Percentiles rank a stretch among this genome's conserved stretches.
phyloP scores from a whole-genome alignment of 2,113 vertebrate genomes.

The Panthera uncia region DNA sequence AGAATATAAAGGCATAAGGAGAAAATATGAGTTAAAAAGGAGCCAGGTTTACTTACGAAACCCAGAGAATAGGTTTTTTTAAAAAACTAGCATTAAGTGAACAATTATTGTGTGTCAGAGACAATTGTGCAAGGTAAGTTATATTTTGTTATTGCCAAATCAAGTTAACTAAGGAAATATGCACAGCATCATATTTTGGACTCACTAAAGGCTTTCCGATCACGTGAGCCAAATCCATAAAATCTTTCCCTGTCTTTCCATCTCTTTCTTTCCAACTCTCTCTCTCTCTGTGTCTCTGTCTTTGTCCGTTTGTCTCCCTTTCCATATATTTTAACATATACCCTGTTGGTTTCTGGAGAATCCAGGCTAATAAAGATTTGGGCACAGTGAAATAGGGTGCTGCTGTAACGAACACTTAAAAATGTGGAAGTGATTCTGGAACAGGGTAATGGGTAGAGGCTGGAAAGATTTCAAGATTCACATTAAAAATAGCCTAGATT shows the following conservation, averaged over 20 bases:
- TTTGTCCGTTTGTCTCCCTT: not conserved
- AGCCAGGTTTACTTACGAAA: not conserved
- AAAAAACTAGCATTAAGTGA: not conserved
- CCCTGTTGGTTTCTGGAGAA: not conserved
- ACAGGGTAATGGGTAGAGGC: not conserved
- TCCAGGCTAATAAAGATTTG: not conserved
- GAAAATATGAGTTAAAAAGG: not conserved
- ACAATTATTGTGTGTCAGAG: not conserved
- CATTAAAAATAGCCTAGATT: not conserved
- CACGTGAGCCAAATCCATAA: not conserved
- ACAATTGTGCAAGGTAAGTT: not conserved
- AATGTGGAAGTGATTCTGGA: not conserved
- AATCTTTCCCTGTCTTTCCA: not conserved
- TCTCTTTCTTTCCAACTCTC: not conserved
- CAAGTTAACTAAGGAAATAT: not conserved
- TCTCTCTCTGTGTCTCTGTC: rapidly evolving
- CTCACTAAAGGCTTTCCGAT: not conserved
- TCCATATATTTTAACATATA: too few relatives aligned
- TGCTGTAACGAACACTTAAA: not conserved
- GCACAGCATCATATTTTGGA: not conserved
- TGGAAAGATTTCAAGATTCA: not conserved
- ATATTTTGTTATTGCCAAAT: not conserved
- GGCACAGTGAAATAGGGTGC: not conserved
- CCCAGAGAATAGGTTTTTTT: not conserved
- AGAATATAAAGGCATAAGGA: not conserved